phyloP scores from a whole-genome alignment of 2,888 invertebrate genomes.

The Cremastobaeus sp. region DNA sequence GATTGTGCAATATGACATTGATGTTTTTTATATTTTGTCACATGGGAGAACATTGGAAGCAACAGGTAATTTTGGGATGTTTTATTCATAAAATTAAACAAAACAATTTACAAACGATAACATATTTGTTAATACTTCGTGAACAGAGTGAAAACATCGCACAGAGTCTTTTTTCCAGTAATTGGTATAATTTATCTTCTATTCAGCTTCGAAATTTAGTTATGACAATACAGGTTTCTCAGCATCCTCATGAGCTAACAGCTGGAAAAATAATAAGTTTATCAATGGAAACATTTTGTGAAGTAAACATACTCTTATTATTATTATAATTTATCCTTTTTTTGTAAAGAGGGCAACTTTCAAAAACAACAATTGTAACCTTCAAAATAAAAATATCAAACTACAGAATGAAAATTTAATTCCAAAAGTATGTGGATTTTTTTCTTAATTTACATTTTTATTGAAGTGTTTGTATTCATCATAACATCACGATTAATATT shows the following conservation, averaged over 20 bases:
- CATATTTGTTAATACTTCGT: background rate
- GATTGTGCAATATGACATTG: conserved; percentile 8
- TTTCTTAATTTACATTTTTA: too few species aligned
- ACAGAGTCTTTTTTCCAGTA: conserved; percentile 5
- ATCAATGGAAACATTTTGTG: conserved; percentile 35
- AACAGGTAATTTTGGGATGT: conserved; percentile 22
- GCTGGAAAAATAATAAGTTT: conserved; percentile 28
- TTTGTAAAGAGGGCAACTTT: too few species aligned
- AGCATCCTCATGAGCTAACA: conserved; percentile 21
- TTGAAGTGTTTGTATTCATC: too few species aligned
- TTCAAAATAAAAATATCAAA: too few species aligned
- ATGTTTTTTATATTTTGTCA: conserved; percentile 23
- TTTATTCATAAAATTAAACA: too few species aligned
- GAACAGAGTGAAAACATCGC: conserved; percentile 34
- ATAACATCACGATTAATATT: too few species aligned
- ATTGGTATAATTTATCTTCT: conserved; percentile 24
- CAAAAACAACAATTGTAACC: too few species aligned
- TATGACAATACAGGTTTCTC: conserved; percentile 25
- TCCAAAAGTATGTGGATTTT: too few species aligned
- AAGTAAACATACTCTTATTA: conserved; percentile 14
- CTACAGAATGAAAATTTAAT: too few species aligned
- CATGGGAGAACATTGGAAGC: conserved; percentile 24
- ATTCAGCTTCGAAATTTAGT: conserved; percentile 1
- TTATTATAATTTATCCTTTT: too few species aligned
- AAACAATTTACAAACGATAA: background rate